Base-by-base conservation (phyloP, 2,888 invertebrate genomes). In the Monochamus alternatus region DNA sequence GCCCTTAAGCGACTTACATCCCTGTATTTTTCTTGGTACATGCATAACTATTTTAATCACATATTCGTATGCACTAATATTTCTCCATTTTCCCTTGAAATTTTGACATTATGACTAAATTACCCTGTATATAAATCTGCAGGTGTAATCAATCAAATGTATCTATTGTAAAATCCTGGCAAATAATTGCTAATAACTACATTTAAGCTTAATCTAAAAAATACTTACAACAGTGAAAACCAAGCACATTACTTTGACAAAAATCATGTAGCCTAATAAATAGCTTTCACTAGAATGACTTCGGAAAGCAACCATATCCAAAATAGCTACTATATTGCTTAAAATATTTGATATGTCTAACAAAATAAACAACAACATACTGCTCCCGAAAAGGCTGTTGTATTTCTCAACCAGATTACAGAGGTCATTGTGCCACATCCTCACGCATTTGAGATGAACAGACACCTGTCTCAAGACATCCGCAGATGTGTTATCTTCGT, bases 331-430 rank as follows among this genome's bases (percentile, higher is more conserved):
- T 5, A 14, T 58, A 14, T 65, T 12, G 10, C 31, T 43, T 32
- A 65, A 22, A 3, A 65, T 43, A 22, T 47, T 44, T 14, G 65
- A 38, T 8, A 22, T 47, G 9, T 47, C 51, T 9, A 65, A 65
- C 22, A 65, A 47, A 4, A 65, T n/a, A 10, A 65, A 22, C n/a
- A 65, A n/a, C 12, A 65, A 47, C 65, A 30, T 31, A 22, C 32
- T 65, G 22, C 38, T 38, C 43, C 65, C 65, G n/a, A 65, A 65
- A 10, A 65, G 43, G 10, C n/a, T 3, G 22, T 65, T 65, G 65
- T 65, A 65, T 1, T 65, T 4, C 44, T 65, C 65, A 38, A 65
- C 65, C 12, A 65, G 2, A 47, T 65, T 47, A 5, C 51, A 65
- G 0, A 65, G 12, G 12, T 65, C 65, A n/a, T 47, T 65, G 22